Percentiles rank a stretch among this genome's conserved stretches.
These are phyloP conservation scores for Rallus crepitans DNA, from an alignment of 2,797 vertebrate genomes.

Conservation along the genomic window DNA sequence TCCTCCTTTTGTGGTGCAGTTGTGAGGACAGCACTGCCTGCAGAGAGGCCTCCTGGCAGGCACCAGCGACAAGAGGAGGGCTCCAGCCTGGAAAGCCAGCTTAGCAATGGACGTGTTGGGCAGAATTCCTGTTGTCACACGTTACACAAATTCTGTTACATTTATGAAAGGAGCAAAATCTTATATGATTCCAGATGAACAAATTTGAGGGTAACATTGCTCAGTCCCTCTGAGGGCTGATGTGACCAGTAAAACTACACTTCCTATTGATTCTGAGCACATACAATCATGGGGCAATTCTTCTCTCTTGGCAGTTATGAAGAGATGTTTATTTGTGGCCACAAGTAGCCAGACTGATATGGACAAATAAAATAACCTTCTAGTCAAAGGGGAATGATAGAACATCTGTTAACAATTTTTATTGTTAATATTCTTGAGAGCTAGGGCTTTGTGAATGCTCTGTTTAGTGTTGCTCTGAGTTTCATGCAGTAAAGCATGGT, in stretches of 20 bases:
- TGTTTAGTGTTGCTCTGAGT: not conserved
- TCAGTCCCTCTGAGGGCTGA: not conserved
- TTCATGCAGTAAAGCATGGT: not conserved
- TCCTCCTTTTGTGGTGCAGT: not conserved
- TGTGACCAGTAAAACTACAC: not conserved
- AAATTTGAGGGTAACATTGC: not conserved
- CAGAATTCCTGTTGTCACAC: not conserved
- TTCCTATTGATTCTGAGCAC: not conserved
- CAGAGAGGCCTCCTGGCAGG: not conserved
- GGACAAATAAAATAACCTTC: not conserved
- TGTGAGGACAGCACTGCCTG: not conserved
- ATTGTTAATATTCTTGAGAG: not conserved
- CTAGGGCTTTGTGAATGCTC: not conserved
- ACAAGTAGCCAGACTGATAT: not conserved
- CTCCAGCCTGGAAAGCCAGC: not conserved
- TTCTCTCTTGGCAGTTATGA: not conserved
- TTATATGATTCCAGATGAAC: not conserved
- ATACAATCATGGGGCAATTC: not conserved
- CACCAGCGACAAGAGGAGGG: not conserved
- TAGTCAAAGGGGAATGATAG: not conserved
- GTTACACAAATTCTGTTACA: not conserved
- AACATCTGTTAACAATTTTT: conserved; percentile 7
- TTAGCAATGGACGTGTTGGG: not conserved
- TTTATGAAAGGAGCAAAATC: not conserved
- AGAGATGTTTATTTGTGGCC: not conserved